These are phyloP conservation scores for Acromyrmex charruanus DNA, from an alignment of 1,140 invertebrate species.

Conservation along the genomic window DNA sequence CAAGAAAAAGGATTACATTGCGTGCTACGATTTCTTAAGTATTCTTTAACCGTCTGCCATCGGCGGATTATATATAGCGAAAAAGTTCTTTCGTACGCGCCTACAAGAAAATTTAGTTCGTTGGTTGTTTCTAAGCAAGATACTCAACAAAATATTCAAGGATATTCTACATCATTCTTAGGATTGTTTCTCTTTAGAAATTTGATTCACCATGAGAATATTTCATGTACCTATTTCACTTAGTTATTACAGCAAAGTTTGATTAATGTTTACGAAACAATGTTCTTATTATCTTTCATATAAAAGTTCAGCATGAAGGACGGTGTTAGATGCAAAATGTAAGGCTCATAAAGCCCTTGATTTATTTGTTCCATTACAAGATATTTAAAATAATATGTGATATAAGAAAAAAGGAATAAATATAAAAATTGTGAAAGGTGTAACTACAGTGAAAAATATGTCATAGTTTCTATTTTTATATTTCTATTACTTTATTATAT, in stretches of 20 bases:
- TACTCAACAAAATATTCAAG: conserved; percentile 19
- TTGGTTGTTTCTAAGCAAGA: conserved; percentile 23
- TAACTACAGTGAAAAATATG: not conserved
- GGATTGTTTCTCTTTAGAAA: not conserved
- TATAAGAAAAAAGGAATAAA: not conserved
- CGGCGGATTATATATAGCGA: not conserved
- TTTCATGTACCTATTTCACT: conserved; percentile 15
- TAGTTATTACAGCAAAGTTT: conserved; percentile 26
- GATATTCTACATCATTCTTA: conserved; percentile 24
- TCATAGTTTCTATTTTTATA: not conserved
- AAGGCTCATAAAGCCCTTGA: not conserved
- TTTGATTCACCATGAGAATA: conserved; percentile 8
- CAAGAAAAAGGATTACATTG: conserved; percentile 38
- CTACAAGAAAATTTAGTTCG: conserved; percentile 22
- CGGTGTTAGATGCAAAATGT: not conserved
- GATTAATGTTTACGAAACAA: conserved; percentile 21
- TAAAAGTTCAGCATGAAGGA: conserved; percentile 10
- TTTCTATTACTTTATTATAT: too few relatives aligned
- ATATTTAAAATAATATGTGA: not conserved
- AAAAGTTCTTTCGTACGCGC: not conserved
- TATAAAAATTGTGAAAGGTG: not conserved
- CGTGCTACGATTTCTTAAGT: not conserved
- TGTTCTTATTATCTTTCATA: conserved; percentile 40
- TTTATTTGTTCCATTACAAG: too few relatives aligned
- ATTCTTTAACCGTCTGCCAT: conserved; percentile 18